A percentile compares a stretch with the other conserved stretches of the same genome.
Evolutionary conservation across 1,140 invertebrate genomes (phyloP).

Genomic region (Phymorhynchus buccinoides): DNA sequence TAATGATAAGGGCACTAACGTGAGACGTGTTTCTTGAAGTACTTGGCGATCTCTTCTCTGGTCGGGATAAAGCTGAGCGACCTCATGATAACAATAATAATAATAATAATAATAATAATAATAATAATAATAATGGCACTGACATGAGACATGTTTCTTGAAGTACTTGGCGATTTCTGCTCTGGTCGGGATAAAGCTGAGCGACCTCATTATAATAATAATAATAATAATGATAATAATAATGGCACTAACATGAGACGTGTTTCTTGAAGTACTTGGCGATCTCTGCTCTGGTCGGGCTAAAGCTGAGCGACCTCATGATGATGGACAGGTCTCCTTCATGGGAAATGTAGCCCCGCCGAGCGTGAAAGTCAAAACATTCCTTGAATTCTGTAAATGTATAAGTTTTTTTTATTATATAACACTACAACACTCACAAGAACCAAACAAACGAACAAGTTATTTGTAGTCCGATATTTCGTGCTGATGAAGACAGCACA

Average conservation of each 20-base stretch:
- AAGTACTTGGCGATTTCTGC: constrained; percentile 88
- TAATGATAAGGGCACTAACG: too few relatives aligned
- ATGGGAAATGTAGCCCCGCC: constrained; percentile 85
- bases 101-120: not conserved
- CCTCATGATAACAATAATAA: too few relatives aligned
- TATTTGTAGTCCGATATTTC: too few relatives aligned
- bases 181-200: too few relatives aligned
- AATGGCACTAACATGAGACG: constrained; percentile 58
- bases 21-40: too few relatives aligned
- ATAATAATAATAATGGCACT: not conserved
- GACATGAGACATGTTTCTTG: constrained; percentile 79
- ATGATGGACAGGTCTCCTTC: constrained; percentile 93
- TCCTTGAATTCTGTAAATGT: constrained; percentile 88
- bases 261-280: constrained; percentile 88
- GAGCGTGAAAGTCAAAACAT: constrained; percentile 94
- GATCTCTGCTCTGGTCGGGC: constrained; percentile 92
- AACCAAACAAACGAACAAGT: not conserved
- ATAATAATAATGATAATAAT: too few relatives aligned
- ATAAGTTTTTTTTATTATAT: not conserved
- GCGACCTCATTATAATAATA: too few relatives aligned
- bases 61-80: too few relatives aligned
- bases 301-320: constrained; percentile 93
- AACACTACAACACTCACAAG: not conserved
- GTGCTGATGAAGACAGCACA: too few relatives aligned
- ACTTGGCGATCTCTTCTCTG: too few relatives aligned